These are phyloP conservation scores for Hydrolagus affinis DNA, from an alignment of 2,113 vertebrate species.

Conservation along the genomic window DNA sequence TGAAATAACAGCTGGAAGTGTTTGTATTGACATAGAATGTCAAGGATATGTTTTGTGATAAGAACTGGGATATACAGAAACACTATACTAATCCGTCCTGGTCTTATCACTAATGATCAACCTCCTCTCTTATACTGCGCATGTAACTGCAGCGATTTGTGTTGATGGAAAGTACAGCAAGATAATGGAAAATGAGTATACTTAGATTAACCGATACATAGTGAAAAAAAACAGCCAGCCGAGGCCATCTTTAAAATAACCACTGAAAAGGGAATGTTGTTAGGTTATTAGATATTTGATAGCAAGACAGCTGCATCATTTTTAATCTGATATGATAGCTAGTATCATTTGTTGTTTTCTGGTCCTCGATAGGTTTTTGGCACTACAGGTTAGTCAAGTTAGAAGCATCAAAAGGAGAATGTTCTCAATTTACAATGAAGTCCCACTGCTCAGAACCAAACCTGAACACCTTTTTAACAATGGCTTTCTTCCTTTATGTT, in stretches of 20 bases:
- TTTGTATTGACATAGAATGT: constrained; percentile 58
- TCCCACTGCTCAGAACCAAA: constrained; percentile 52
- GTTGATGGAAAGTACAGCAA: constrained; percentile 65
- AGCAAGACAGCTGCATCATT: constrained; percentile 4
- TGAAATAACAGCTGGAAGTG: constrained; percentile 29
- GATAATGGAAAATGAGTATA: constrained; percentile 60
- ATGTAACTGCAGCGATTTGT: constrained; percentile 76
- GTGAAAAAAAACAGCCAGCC: constrained; percentile 34
- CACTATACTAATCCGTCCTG: constrained; percentile 52
- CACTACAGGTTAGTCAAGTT: constrained; percentile 64
- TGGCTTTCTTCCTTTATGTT: constrained; percentile 33
- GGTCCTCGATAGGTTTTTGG: constrained; percentile 48
- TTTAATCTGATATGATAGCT: constrained; percentile 42
- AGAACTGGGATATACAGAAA: constrained; percentile 63
- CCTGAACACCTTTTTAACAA: constrained; percentile 13
- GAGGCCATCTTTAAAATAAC: background rate
- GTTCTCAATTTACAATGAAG: constrained; percentile 86
- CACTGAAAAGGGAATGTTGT: background rate
- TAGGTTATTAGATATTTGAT: constrained; percentile 2
- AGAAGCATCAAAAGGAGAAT: constrained; percentile 57
- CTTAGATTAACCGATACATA: constrained; percentile 52
- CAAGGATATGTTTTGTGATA: constrained; percentile 66
- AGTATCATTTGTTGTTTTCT: constrained; percentile 45
- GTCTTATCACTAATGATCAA: constrained; percentile 52
- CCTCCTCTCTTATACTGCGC: constrained; percentile 49